Evolutionary conservation across 2,113 vertebrate species (phyloP).

Genomic region (Polypterus senegalus): DNA sequence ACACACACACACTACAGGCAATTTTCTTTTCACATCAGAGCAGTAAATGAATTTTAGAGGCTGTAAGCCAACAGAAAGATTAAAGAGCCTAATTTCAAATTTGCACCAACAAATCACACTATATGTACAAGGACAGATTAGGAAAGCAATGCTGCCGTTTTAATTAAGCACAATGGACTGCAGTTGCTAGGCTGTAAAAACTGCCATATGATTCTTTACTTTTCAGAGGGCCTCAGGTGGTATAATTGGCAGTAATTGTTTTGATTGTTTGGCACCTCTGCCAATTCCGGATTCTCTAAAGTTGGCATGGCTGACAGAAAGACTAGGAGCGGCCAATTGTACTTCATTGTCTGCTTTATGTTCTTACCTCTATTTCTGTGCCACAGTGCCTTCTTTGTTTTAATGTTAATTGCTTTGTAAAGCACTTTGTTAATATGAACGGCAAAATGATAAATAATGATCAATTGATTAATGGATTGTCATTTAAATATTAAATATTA

Average conservation of each 20-base stretch:
- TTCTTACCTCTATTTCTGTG: background rate
- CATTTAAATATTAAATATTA: too few species aligned
- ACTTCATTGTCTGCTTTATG: background rate
- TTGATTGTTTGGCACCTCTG: constrained; percentile 24
- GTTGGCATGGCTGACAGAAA: constrained; percentile 13
- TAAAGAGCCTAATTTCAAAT: background rate
- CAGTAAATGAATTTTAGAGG: background rate
- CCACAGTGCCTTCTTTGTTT: too few species aligned
- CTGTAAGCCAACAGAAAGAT: background rate
- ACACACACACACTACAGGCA: too few species aligned
- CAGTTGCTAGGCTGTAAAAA: constrained; percentile 26
- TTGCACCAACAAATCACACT: background rate
- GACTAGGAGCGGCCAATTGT: background rate
- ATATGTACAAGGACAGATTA: constrained; percentile 18
- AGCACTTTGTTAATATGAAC: too few species aligned
- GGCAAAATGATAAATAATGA: too few species aligned
- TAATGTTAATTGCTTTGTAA: too few species aligned
- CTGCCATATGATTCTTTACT: constrained; percentile 17
- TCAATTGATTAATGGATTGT: too few species aligned
- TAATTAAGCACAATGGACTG: constrained; percentile 29
- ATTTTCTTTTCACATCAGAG: background rate
- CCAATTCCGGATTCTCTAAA: constrained; percentile 19
- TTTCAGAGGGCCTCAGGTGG: constrained; percentile 18
- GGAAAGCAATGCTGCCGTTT: constrained; percentile 24
- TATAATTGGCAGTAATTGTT: constrained; percentile 29